Evolutionary conservation across 2,113 vertebrate species (phyloP).

Genomic region (Pithys albifrons): DNA sequence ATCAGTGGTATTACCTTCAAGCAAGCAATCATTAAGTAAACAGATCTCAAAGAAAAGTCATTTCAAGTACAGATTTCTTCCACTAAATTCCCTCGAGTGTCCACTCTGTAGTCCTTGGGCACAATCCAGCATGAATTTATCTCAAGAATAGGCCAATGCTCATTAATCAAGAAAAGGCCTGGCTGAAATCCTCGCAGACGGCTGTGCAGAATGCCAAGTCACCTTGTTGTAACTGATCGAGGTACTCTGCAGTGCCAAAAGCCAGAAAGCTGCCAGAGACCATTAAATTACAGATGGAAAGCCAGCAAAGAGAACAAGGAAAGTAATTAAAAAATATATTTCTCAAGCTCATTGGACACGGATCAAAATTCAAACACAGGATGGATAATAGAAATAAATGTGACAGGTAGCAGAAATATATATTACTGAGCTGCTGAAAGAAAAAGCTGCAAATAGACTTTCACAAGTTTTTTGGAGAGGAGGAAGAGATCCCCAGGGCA

Average conservation of each 20-base stretch:
- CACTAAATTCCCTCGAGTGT: constrained; percentile 30
- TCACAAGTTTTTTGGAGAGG: background rate
- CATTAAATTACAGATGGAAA: constrained; percentile 14
- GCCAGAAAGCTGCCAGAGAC: constrained; percentile 12
- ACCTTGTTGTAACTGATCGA: constrained; percentile 37
- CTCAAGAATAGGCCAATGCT: constrained; percentile 42
- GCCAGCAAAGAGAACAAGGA: background rate
- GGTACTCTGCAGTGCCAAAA: constrained; percentile 13
- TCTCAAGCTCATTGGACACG: background rate
- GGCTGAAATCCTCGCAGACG: constrained; percentile 38
- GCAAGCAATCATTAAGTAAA: constrained; percentile 66
- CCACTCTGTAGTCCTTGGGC: constrained; percentile 40
- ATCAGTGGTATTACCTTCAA: constrained; percentile 56
- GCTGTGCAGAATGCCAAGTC: constrained; percentile 25
- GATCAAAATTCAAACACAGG: constrained; percentile 2
- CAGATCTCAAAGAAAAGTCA: constrained; percentile 68
- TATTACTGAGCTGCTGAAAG: background rate
- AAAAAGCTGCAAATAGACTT: constrained; percentile 1
- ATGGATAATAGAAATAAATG: background rate
- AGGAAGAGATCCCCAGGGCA: background rate
- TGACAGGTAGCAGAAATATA: background rate
- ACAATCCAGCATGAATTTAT: constrained; percentile 62
- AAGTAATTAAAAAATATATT: background rate
- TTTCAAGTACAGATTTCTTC: constrained; percentile 49
- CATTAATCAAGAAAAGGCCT: constrained; percentile 71